A percentile compares a stretch with the other conserved stretches of the same genome.
phyloP scores from a whole-genome alignment of 92 coral and sea anemone species.

The Epizoanthus ramosus region DNA sequence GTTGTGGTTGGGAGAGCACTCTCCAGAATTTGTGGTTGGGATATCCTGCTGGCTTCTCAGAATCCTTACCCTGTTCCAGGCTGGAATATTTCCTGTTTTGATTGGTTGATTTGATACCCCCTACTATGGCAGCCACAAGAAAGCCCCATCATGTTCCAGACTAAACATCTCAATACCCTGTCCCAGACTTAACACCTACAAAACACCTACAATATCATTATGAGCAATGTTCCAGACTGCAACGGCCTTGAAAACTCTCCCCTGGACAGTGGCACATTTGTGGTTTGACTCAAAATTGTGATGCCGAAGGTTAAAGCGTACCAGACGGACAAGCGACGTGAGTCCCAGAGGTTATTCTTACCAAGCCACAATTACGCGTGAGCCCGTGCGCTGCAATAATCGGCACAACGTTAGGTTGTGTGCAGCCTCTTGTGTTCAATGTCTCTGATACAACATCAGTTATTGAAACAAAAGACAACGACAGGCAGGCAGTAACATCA shows the following conservation, averaged over 20 bases:
- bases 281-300: neutral
- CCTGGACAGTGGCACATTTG: neutral
- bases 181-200: slow-evolving; percentile 7
- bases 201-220: neutral
- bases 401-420: neutral
- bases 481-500: neutral
- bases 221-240: neutral
- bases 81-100: neutral
- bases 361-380: neutral
- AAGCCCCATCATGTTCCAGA: neutral
- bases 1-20: neutral
- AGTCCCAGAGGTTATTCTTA: neutral
- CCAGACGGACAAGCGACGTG: neutral
- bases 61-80: slow-evolving; percentile 1
- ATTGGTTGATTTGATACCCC: neutral
- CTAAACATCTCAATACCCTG: neutral
- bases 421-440: neutral
- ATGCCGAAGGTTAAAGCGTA: neutral
- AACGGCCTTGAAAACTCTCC: neutral
- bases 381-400: neutral
- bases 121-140: neutral
- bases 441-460: neutral
- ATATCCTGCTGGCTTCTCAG: neutral
- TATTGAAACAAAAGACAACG: neutral
- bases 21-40: neutral